These are phyloP conservation scores for Labeo calbasu DNA, from an alignment of 2,797 vertebrate genomes.

Conservation along the genomic window DNA sequence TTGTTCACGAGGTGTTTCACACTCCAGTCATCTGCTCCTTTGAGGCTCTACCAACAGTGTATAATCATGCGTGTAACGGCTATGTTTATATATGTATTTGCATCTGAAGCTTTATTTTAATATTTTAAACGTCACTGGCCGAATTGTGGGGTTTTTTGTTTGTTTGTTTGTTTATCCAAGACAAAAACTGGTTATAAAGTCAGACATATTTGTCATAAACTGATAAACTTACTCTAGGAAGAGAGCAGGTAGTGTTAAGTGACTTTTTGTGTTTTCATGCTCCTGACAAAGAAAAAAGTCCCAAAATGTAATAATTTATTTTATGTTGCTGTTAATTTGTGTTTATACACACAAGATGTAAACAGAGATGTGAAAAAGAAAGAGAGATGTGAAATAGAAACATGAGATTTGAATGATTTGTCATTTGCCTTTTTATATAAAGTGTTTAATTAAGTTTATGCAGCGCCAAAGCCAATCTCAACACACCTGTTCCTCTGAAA, in stretches of 20 bases:
- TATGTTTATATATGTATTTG: background rate
- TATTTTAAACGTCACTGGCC: background rate
- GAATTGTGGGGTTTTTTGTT: background rate
- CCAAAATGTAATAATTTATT: slow-evolving; percentile 11
- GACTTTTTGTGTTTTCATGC: background rate
- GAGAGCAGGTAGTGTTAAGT: background rate
- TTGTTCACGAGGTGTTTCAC: background rate
- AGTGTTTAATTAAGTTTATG: background rate
- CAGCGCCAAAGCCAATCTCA: slow-evolving; percentile 2
- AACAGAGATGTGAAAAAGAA: background rate
- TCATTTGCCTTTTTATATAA: slow-evolving; percentile 15
- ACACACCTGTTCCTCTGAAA: background rate
- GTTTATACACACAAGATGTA: background rate
- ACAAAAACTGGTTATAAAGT: background rate
- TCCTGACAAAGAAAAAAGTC: background rate
- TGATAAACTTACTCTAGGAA: background rate
- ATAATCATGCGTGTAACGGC: background rate
- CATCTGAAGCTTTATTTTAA: background rate
- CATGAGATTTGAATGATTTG: background rate
- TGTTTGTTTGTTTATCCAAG: background rate
- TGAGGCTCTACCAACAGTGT: background rate
- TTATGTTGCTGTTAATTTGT: background rate
- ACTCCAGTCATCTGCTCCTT: background rate
- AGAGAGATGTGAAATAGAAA: background rate
- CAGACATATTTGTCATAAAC: background rate